phyloP scores from a whole-genome alignment of 2,888 invertebrate genomes.

The Dorcus parallelipipedus region DNA sequence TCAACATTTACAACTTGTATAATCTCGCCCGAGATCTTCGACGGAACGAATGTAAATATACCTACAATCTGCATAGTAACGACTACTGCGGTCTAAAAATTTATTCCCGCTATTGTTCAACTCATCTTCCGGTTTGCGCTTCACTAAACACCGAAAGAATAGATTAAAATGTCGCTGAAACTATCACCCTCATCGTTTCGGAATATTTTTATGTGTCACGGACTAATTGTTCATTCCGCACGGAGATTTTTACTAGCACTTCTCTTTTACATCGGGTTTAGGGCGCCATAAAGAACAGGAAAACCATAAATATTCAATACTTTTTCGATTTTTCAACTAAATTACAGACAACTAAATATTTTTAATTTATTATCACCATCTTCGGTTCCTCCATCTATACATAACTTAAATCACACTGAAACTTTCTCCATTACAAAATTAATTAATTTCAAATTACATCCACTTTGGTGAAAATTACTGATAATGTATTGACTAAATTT shows the following conservation, averaged over 20 bases:
- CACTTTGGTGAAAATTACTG: too few relatives aligned
- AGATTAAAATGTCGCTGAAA: slow-evolving; percentile 13
- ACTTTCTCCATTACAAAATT: too few relatives aligned
- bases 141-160: slow-evolving; percentile 15
- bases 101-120: slow-evolving; percentile 23
- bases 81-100: slow-evolving; percentile 30
- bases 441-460: too few relatives aligned
- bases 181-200: slow-evolving; percentile 3
- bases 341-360: too few relatives aligned
- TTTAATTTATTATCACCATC: too few relatives aligned
- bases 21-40: slow-evolving; percentile 20
- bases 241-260: slow-evolving; percentile 4
- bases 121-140: slow-evolving; percentile 22
- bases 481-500: too few relatives aligned
- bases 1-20: slow-evolving; percentile 8
- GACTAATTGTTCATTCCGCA: slow-evolving; percentile 21
- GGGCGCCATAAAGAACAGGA: slow-evolving; percentile 7
- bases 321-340: slow-evolving; percentile 1
- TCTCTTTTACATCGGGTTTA: slow-evolving; percentile 5
- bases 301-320: slow-evolving; percentile 10
- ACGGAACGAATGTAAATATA: slow-evolving; percentile 35
- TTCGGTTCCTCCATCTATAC: too few relatives aligned
- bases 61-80: slow-evolving; percentile 35
- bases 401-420: too few relatives aligned
- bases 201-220: slow-evolving; percentile 23